A percentile compares a stretch with the other conserved stretches of the same genome.
Evolutionary conservation across 1,140 invertebrate species (phyloP).

Genomic region (Drosophila mojavensis): DNA sequence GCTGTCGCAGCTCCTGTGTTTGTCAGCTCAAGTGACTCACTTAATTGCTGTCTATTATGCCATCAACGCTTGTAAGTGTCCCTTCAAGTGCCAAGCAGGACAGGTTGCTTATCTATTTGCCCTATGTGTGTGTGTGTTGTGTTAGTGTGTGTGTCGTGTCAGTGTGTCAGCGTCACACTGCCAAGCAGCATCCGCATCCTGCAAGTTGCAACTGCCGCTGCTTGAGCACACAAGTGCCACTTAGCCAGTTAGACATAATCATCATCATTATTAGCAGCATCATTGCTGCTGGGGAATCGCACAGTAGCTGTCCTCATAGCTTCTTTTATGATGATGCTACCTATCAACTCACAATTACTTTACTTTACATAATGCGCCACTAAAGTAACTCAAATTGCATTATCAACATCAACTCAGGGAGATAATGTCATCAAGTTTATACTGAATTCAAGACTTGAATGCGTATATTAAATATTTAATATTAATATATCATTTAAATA

Average conservation of each 20-base stretch:
- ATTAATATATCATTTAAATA: too few relatives aligned
- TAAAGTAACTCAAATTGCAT: background rate
- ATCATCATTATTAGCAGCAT: conserved; percentile 32
- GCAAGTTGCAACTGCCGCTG: conserved; percentile 53
- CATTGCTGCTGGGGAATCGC: conserved; percentile 1
- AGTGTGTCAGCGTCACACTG: conserved; percentile 10
- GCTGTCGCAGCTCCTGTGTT: conserved; percentile 43
- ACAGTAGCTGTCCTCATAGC: conserved; percentile 32
- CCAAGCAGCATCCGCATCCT: conserved; percentile 68
- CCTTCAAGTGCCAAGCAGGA: conserved; percentile 56
- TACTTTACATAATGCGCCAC: conserved; percentile 70
- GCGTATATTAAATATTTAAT: too few relatives aligned
- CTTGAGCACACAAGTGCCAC: conserved; percentile 53
- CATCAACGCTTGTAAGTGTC: conserved; percentile 73
- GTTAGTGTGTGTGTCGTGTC: conserved; percentile 35
- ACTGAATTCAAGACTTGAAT: too few relatives aligned
- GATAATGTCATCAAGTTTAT: too few relatives aligned
- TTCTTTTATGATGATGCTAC: conserved; percentile 56
- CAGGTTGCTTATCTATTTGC: conserved; percentile 47
- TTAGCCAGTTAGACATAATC: conserved; percentile 57
- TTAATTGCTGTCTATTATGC: conserved; percentile 82
- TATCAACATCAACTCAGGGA: too few relatives aligned
- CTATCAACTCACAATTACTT: conserved; percentile 72
- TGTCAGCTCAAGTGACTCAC: conserved; percentile 70
- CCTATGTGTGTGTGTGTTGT: conserved; percentile 36